Conservation (phyloP, 1,140 invertebrate species). For the Drosophila arawakana region DNA sequence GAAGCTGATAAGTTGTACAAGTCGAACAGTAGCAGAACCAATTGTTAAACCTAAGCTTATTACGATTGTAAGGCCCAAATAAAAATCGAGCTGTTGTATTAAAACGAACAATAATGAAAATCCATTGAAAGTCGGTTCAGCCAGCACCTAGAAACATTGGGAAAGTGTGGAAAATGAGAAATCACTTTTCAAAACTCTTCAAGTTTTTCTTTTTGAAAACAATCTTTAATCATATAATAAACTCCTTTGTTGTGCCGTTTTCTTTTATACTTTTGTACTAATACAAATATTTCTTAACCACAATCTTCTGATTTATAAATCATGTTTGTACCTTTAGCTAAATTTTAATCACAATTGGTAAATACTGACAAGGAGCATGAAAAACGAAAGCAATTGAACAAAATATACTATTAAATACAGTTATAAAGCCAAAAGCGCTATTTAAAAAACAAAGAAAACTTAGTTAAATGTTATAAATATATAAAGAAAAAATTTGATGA, state of each 20-base stretch:
- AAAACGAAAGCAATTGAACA: slow-evolving; percentile 56
- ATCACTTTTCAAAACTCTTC: slow-evolving; percentile 3
- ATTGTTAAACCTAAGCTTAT: slow-evolving; percentile 79
- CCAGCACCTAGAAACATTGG: background rate
- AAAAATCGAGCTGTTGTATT: slow-evolving; percentile 77
- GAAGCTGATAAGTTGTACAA: slow-evolving; percentile 58
- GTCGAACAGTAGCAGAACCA: slow-evolving; percentile 78
- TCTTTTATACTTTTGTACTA: slow-evolving; percentile 81
- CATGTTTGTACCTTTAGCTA: slow-evolving; percentile 61
- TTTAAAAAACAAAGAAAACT: slow-evolving; percentile 59
- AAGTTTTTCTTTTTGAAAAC: slow-evolving; percentile 1
- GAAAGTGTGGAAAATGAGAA: slow-evolving; percentile 3
- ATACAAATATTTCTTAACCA: slow-evolving; percentile 31
- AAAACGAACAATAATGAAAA: slow-evolving; percentile 74
- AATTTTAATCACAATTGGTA: slow-evolving; percentile 62
- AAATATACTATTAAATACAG: slow-evolving; percentile 62
- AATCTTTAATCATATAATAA: slow-evolving; percentile 15
- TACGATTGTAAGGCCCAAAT: slow-evolving; percentile 48
- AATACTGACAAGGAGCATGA: slow-evolving; percentile 52
- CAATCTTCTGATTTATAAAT: slow-evolving; percentile 48
- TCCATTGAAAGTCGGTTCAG: slow-evolving; percentile 10
- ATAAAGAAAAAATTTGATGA: slow-evolving; percentile 39
- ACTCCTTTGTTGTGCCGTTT: slow-evolving; percentile 56
- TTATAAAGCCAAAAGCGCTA: slow-evolving; percentile 68
- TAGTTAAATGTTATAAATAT: slow-evolving; percentile 84